Evolutionary conservation across 2,797 vertebrate species (phyloP).

Genomic region (Lemur catta): DNA sequence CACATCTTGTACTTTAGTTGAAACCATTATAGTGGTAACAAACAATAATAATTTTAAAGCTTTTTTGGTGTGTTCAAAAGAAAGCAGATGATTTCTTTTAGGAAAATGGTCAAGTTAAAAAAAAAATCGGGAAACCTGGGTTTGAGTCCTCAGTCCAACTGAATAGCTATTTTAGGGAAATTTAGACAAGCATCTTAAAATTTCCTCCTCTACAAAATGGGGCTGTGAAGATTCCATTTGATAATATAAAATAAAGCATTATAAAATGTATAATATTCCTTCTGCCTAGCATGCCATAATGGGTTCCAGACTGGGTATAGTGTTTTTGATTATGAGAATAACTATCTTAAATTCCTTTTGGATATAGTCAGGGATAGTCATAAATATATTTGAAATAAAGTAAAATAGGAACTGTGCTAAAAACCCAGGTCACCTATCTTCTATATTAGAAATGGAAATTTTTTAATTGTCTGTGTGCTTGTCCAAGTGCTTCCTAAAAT

Average conservation of each 20-base stretch:
- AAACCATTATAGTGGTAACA: background rate
- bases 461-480: background rate
- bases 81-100: background rate
- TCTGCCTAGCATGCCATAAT: background rate
- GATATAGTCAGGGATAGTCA: background rate
- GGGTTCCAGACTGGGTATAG: background rate
- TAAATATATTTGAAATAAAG: background rate
- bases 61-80: background rate
- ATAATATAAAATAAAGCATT: background rate
- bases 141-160: background rate
- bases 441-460: background rate
- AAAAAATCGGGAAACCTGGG: background rate
- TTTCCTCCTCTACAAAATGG: background rate
- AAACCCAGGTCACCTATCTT: background rate
- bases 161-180: background rate
- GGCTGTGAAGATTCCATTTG: background rate
- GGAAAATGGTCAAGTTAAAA: background rate
- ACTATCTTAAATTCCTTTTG: background rate
- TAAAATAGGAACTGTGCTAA: background rate
- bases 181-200: background rate
- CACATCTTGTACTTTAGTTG: background rate
- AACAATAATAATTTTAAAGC: background rate
- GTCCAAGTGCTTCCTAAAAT: background rate
- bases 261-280: background rate
- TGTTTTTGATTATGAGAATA: background rate